Evolutionary conservation across 2,797 vertebrate genomes (phyloP), one percentile per base, ranked within the genome.

Genomic region (Acanthiza pusilla): DNA sequence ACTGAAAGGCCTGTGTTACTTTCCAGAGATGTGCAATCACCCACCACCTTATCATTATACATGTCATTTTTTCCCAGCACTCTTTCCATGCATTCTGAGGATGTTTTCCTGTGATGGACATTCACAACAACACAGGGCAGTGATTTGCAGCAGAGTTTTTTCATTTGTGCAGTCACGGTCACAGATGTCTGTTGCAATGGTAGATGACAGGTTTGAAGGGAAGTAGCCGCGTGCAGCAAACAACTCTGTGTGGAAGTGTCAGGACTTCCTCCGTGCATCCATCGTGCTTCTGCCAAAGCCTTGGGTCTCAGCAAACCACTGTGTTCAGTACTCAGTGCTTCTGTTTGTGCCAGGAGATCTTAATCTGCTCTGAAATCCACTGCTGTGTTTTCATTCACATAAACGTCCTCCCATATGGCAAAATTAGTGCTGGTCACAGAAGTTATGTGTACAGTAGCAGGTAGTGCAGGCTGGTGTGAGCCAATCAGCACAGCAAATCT

Each of bases 291-390:
- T 38, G 16, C 16, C 5, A 13, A 74, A 91, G 19, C 27, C 30
- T 40, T 61, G 30, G 23, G 18, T 83, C 32, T 53, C 70, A 78
- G 58, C 65, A 86, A 91, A 72, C 11, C 65, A 25, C 27, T 15
- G 15, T 1, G 0, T 58, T 61, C 42, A 55, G 53, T 16, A 25
- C 1, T 2, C 68, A 80, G 27, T 2, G 9, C n/a, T 76, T 70
- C 70, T 48, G 11, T 82, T 54, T 55, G n/a, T 12, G 12, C 80
- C 36, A 70, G 58, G 36, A 94, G 71, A 82, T 53, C 40, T 71
- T 67, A 87, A 91, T 70, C 80, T 79, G 55, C 67, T 85, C 67
- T 79, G 86, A 93, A 91, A 82, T 57, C 48, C 60, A 53, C 29
- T 3, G 2, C 70, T 84, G 72, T 53, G 65, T 57, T 88, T 94